Evolutionary conservation across 2,888 invertebrate species (phyloP).

Genomic region (Chironomus tentans): DNA sequence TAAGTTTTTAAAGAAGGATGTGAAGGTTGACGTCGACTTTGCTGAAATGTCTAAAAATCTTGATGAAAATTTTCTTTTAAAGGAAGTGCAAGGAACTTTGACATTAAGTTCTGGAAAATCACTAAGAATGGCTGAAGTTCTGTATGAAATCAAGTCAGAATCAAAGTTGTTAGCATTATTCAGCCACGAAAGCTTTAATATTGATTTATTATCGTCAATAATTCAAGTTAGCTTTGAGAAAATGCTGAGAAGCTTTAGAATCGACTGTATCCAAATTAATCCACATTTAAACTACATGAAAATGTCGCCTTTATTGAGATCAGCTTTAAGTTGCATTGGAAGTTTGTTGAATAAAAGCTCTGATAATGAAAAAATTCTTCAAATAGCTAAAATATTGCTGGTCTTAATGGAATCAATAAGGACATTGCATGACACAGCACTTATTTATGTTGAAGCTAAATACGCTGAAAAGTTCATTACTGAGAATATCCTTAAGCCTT

Average conservation of each 20-base stretch:
- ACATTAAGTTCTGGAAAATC: neutral
- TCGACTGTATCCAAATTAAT: slow-evolving; percentile 40
- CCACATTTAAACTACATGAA: slow-evolving; percentile 42
- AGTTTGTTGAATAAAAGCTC: neutral
- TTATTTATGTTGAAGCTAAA: slow-evolving; percentile 40
- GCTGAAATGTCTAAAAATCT: neutral
- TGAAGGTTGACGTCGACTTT: neutral
- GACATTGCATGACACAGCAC: slow-evolving; percentile 34
- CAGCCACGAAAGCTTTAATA: neutral
- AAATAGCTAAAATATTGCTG: neutral
- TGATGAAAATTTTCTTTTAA: slow-evolving; percentile 13
- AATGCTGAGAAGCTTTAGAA: slow-evolving; percentile 43
- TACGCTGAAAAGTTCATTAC: slow-evolving; percentile 40
- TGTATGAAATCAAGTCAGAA: slow-evolving; percentile 39
- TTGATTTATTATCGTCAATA: slow-evolving; percentile 37
- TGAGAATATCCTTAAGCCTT: slow-evolving; percentile 38
- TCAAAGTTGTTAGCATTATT: slow-evolving; percentile 31
- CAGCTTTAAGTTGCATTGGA: slow-evolving; percentile 32
- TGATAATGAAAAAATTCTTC: neutral
- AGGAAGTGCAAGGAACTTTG: neutral
- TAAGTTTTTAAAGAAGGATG: too few species aligned
- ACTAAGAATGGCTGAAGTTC: slow-evolving; percentile 16
- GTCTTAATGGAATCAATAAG: too few species aligned
- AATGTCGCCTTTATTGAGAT: slow-evolving; percentile 38
- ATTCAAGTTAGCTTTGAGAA: slow-evolving; percentile 46